Percentiles rank a stretch among this genome's conserved stretches.
These are phyloP conservation scores for Rhamnusium bicolor DNA, from an alignment of 2,888 invertebrate genomes.

Conservation along the genomic window DNA sequence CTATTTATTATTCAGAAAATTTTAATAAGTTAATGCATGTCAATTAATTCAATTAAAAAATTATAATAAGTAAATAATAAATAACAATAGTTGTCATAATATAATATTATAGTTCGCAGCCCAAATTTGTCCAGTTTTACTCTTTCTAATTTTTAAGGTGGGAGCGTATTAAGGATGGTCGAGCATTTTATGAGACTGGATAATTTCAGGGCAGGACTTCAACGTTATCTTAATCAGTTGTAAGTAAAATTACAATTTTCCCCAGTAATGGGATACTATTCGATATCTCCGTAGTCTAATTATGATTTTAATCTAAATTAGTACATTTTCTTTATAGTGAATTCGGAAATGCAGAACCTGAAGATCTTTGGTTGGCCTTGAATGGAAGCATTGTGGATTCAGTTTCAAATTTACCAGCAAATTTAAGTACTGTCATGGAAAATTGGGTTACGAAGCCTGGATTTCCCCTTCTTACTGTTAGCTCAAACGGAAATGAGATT, in stretches of 20 bases:
- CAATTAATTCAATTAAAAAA: too few relatives aligned
- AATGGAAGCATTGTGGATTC: conserved; percentile 9
- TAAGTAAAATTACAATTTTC: conserved; percentile 13
- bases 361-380: conserved; percentile 70
- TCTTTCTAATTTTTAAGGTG: conserved; percentile 46
- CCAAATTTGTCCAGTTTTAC: background rate
- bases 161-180: conserved; percentile 78
- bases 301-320: too few relatives aligned
- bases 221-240: conserved; percentile 71
- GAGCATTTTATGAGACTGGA: conserved; percentile 75
- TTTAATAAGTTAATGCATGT: too few relatives aligned
- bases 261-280: background rate
- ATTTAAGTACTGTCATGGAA: conserved; percentile 44
- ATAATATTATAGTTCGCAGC: too few relatives aligned
- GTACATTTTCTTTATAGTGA: conserved; percentile 63
- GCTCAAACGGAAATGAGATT: background rate
- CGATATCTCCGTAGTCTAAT: too few relatives aligned
- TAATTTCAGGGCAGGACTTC: conserved; percentile 74
- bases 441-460: conserved; percentile 50
- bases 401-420: conserved; percentile 20
- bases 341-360: conserved; percentile 71
- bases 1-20: too few relatives aligned
- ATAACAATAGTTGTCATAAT: too few relatives aligned
- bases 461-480: conserved; percentile 47
- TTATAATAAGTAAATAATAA: too few relatives aligned